Conservation (phyloP, 2,888 invertebrate genomes). For the Drosophila helvetica region DNA sequence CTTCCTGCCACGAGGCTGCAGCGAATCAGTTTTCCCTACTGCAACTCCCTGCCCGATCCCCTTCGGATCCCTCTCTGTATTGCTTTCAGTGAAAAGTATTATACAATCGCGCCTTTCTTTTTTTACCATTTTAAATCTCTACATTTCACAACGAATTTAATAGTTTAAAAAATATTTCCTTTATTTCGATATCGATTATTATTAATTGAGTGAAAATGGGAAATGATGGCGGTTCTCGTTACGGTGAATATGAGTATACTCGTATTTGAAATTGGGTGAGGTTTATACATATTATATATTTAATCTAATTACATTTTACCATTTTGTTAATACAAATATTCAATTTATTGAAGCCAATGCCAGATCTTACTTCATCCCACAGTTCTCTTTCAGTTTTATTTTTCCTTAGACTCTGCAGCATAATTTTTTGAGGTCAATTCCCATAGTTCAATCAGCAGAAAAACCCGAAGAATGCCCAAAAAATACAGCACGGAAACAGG, state of each 20-base stretch:
- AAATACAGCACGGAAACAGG: conserved; percentile 13
- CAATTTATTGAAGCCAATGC: background rate
- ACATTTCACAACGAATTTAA: conserved; percentile 31
- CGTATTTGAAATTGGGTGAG: no score
- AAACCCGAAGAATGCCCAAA: background rate
- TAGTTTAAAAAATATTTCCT: conserved; percentile 32
- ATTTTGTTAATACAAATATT: background rate
- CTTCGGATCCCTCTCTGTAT: conserved; percentile 2
- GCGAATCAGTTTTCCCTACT: conserved; percentile 44
- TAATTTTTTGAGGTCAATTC: background rate
- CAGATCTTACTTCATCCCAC: background rate
- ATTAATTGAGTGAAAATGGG: conserved; percentile 28
- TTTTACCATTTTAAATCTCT: conserved; percentile 37
- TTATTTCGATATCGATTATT: conserved; percentile 37
- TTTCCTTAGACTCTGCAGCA: background rate
- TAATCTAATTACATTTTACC: no score
- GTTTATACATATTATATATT: no score
- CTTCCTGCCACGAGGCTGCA: conserved; percentile 26
- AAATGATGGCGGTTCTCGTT: background rate
- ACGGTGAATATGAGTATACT: no score
- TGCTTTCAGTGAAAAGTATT: conserved; percentile 16
- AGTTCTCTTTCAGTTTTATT: background rate
- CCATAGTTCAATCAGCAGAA: background rate
- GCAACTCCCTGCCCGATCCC: conserved; percentile 9
- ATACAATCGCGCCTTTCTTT: background rate